Evolutionary conservation across 2,113 vertebrate genomes (phyloP), one percentile per base, ranked within the genome.

Genomic region (Nansenia antarctica): DNA sequence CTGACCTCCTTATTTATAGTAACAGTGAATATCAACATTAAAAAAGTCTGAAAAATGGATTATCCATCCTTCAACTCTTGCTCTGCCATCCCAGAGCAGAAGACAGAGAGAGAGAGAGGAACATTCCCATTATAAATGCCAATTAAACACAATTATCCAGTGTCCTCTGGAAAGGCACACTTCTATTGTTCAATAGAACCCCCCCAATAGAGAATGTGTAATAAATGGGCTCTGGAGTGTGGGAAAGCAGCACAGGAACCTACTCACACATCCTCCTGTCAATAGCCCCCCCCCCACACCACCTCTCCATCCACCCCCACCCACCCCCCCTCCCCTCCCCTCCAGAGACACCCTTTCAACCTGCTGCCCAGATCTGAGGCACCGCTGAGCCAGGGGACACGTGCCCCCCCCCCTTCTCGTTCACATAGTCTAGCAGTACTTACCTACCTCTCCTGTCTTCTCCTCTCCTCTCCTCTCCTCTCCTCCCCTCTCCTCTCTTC

Each of bases 221-320:
- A 81, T 87, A 86, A 87, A 88, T 86, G 82, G 65, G 76, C 77
- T 66, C 47, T 62, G 69, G 49, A 89, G 84, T 90, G 88, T 90
- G 88, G 87, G 88, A 90, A 88, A 87, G 69, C 70, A 70, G 69
- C 78, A 55, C 70, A 64, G 66, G 78, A 83, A 82, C 84, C 77
- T 69, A 71, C 84, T 88, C 85, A 88, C 86, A 83, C 78, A 81
- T 80, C 80, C 81, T 78, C 15, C 49, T 72, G 79, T 87, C 85
- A 87, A 86, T 84, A 88, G 78, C 76, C 26, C 5, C 20, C 18
- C 58, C 20, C 26, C 52, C 60, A 53, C 63, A 53, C 24, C 55
- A 29, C 29, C 30, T 24, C 24, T 5, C 2, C 20, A 3, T 5
- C 1, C 20, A 1, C 66, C 57, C 31, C 65, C 61, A 52, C 49